Evolutionary conservation across 1,140 invertebrate species (phyloP).

Genomic region (Atta colombica): DNA sequence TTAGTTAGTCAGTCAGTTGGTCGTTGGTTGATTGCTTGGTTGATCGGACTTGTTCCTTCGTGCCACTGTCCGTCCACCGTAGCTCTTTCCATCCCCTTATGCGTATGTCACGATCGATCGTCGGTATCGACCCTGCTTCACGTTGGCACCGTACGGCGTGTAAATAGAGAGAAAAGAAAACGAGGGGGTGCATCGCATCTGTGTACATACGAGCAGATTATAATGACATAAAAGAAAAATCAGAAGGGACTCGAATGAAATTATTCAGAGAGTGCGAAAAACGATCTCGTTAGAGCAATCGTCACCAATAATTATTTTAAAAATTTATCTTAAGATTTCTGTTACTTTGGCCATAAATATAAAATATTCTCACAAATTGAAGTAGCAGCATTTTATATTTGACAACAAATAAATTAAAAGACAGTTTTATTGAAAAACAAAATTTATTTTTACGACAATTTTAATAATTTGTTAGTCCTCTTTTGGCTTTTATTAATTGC

Average conservation of each 20-base stretch:
- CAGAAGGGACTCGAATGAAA: not conserved
- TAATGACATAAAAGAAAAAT: constrained; percentile 31
- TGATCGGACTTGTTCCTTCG: constrained; percentile 30
- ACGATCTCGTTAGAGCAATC: constrained; percentile 1
- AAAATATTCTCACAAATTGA: too few relatives aligned
- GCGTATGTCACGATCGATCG: constrained; percentile 64
- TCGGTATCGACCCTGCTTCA: constrained; percentile 49
- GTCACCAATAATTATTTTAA: not conserved
- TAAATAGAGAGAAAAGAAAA: constrained; percentile 74
- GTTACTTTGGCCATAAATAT: too few relatives aligned
- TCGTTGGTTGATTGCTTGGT: not conserved
- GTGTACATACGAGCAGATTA: not conserved
- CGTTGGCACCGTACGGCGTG: constrained; percentile 60
- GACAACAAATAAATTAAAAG: too few relatives aligned
- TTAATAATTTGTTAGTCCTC: too few relatives aligned
- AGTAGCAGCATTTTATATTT: too few relatives aligned
- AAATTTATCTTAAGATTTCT: too few relatives aligned
- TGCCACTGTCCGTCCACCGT: not conserved
- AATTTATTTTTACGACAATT: too few relatives aligned
- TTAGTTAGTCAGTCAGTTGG: constrained; percentile 39
- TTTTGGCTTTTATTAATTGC: too few relatives aligned
- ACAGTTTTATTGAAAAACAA: too few relatives aligned
- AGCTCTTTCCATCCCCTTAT: constrained; percentile 49
- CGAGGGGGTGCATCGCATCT: constrained; percentile 56
- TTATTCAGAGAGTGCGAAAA: not conserved